Percentiles rank a stretch among this genome's conserved stretches.
Evolutionary conservation across 64 coral and sea anemone genomes (phyloP).

Genomic region (Pocillopora damicornis): DNA sequence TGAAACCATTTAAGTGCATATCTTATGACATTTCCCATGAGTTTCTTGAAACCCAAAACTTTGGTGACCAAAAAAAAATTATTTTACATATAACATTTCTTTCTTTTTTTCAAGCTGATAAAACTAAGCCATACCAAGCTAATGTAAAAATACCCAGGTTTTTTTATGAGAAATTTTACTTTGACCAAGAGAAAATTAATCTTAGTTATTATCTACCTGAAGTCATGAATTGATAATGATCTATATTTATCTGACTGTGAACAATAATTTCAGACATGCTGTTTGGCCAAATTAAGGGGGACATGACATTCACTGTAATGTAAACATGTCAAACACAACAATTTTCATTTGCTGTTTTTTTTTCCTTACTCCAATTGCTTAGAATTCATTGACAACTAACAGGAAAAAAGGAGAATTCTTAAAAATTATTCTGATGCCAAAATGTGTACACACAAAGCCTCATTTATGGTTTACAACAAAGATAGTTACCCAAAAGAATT

Average conservation of each 20-base stretch:
- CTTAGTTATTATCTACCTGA: neutral
- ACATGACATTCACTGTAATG: too few relatives aligned
- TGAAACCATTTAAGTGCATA: too few relatives aligned
- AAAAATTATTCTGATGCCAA: neutral
- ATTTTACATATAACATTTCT: too few relatives aligned
- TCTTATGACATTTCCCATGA: too few relatives aligned
- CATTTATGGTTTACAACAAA: neutral
- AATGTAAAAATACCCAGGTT: neutral
- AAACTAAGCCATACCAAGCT: neutral
- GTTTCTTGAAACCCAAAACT: too few relatives aligned
- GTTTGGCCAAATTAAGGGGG: constrained; percentile 5
- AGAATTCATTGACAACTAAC: neutral
- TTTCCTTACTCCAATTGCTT: neutral
- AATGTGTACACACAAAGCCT: neutral
- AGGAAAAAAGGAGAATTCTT: neutral
- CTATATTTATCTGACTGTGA: constrained; percentile 6
- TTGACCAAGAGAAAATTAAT: neutral
- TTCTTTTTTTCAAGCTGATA: too few relatives aligned
- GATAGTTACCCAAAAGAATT: neutral
- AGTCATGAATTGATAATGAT: constrained; percentile 20
- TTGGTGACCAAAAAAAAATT: too few relatives aligned
- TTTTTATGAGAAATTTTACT: neutral
- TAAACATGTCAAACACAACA: neutral
- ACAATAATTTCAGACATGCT: constrained; percentile 22
- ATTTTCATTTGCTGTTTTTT: neutral